Percentiles rank a stretch among this genome's conserved stretches.
phyloP scores from a whole-genome alignment of 2,888 invertebrate genomes.

The Sipha maydis region DNA sequence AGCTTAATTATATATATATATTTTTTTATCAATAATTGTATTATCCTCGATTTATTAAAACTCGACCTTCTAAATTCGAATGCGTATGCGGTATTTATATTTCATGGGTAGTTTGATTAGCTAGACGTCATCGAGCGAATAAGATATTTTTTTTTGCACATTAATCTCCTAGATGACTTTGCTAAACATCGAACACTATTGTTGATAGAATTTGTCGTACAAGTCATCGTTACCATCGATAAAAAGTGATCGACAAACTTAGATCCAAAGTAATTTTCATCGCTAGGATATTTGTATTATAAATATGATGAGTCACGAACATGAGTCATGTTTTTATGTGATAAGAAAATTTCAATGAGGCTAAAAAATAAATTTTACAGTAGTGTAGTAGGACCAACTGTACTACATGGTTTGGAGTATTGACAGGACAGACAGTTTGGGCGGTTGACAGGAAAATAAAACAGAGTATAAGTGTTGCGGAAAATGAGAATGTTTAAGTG shows the following conservation, averaged over 20 bases:
- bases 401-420: too few species aligned
- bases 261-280: not conserved
- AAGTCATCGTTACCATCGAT: constrained; percentile 13
- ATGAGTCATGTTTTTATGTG: too few species aligned
- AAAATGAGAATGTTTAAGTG: too few species aligned
- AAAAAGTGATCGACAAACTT: constrained; percentile 26
- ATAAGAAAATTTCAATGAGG: too few species aligned
- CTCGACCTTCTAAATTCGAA: not conserved
- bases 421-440: too few species aligned
- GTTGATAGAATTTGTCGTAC: not conserved
- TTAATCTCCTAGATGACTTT: constrained; percentile 29
- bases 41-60: not conserved
- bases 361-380: too few species aligned
- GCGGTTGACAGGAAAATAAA: too few species aligned
- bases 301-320: too few species aligned
- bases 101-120: not conserved
- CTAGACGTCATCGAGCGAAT: not conserved
- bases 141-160: not conserved
- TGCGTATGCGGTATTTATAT: too few species aligned
- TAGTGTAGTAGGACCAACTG: too few species aligned
- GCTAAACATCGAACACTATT: constrained; percentile 22
- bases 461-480: too few species aligned
- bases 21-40: not conserved
- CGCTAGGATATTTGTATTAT: not conserved
- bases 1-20: too few species aligned